A percentile compares a stretch with the other conserved stretches of the same genome.
phyloP scores from a whole-genome alignment of 1,140 invertebrate species.

The Cotesia glomerata region DNA sequence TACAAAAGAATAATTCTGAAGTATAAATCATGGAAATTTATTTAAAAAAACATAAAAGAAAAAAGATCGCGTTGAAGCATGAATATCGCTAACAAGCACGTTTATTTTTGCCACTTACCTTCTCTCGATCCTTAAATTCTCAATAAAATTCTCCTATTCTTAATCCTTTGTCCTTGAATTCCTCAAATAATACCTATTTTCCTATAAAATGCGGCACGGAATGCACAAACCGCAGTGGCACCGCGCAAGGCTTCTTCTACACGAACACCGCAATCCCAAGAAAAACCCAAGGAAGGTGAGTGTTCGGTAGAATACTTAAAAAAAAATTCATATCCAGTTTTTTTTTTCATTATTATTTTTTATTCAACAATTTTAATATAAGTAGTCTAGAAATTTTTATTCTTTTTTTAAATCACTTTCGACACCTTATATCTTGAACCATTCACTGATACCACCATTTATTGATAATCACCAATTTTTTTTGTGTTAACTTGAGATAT shows the following conservation, averaged over 20 bases:
- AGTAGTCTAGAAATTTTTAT: not conserved
- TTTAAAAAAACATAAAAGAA: constrained; percentile 7
- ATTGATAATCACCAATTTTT: not conserved
- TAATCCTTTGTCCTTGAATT: constrained; percentile 15
- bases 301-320: constrained; percentile 43
- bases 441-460: too few species aligned
- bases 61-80: constrained; percentile 44
- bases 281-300: constrained; percentile 61
- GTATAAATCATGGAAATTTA: not conserved
- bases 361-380: not conserved
- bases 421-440: not conserved
- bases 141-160: constrained; percentile 4
- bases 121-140: constrained; percentile 14
- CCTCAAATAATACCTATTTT: constrained; percentile 35
- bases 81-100: constrained; percentile 57
- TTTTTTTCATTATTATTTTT: not conserved
- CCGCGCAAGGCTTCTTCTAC: constrained; percentile 59
- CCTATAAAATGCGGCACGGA: constrained; percentile 55
- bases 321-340: constrained; percentile 14
- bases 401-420: not conserved
- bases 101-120: constrained; percentile 52
- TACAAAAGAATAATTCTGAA: not conserved
- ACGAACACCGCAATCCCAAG: constrained; percentile 57
- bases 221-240: constrained; percentile 57
- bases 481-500: not conserved